These are phyloP conservation scores for Neosilurus mollespiculum DNA, from an alignment of 2,797 vertebrate species.

Conservation along the genomic window DNA sequence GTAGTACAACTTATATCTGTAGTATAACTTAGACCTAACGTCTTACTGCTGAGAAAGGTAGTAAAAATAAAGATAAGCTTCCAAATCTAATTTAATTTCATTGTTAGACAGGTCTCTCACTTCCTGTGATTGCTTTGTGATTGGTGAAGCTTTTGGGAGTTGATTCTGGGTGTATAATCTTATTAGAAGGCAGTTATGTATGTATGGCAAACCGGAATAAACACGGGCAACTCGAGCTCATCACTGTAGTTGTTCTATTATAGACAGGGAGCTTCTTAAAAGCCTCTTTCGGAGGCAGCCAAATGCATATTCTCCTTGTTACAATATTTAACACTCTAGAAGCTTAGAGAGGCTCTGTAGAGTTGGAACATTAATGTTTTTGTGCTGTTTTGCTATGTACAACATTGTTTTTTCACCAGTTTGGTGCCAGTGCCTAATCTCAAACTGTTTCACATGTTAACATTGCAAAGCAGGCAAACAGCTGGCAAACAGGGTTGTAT, in stretches of 20 bases:
- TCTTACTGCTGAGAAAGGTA: slow-evolving; percentile 32
- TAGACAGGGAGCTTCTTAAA: slow-evolving; percentile 17
- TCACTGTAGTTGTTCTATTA: slow-evolving; percentile 27
- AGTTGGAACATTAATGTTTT: background rate
- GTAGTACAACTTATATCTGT: background rate
- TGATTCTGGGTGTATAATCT: slow-evolving; percentile 11
- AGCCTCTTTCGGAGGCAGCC: background rate
- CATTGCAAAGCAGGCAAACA: background rate
- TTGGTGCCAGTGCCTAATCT: background rate
- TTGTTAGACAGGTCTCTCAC: background rate
- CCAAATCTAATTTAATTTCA: background rate
- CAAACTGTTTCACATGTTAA: background rate
- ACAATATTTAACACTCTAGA: background rate
- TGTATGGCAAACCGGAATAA: slow-evolving; percentile 30
- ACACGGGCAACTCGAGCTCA: slow-evolving; percentile 30
- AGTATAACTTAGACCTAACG: background rate
- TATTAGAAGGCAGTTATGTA: slow-evolving; percentile 14
- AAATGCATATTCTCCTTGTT: background rate
- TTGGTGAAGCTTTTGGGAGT: slow-evolving; percentile 11
- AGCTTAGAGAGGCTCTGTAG: background rate
- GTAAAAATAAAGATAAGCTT: background rate
- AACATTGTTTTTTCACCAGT: background rate
- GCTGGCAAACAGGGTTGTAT: background rate
- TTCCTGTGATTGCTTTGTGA: background rate
- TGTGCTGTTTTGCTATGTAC: background rate